A percentile compares a stretch with the other conserved stretches of the same genome.
Conservation (phyloP, 2,888 invertebrate species). For the Epinotia demarniana region DNA sequence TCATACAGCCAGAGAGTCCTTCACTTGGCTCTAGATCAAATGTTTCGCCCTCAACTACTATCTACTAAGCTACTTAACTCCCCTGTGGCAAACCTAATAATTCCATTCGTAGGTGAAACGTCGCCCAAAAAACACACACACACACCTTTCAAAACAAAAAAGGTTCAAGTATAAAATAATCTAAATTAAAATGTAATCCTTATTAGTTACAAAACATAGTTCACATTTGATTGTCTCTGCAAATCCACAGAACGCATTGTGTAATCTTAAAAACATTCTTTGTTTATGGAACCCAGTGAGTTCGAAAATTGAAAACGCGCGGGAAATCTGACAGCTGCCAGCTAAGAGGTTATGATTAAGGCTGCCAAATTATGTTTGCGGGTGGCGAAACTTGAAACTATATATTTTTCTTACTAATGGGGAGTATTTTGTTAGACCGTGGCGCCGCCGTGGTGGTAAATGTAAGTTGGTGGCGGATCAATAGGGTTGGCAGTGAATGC, state of each 20-base stretch:
- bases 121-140: constrained; percentile 25
- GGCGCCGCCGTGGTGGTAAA: neutral
- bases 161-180: neutral
- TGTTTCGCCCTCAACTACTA: neutral
- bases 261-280: constrained; percentile 2
- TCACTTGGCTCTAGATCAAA: neutral
- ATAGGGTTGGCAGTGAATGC: constrained; percentile 25
- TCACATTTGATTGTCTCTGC: neutral
- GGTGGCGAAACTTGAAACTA: constrained; percentile 1
- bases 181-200: neutral
- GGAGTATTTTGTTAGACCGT: neutral
- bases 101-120: neutral
- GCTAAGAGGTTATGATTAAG: constrained; percentile 41
- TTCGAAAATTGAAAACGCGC: constrained; percentile 56
- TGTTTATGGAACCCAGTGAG: constrained; percentile 50
- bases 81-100: neutral
- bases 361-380: constrained; percentile 3
- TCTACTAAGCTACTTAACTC: neutral
- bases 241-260: constrained; percentile 4
- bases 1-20: neutral
- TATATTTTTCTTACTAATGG: neutral
- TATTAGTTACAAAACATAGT: neutral
- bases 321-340: constrained; percentile 73
- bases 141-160: neutral
- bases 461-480: neutral